Evolutionary conservation across 2,888 invertebrate genomes (phyloP), one percentile per base, ranked within the genome.

Genomic region (Leptinotarsa tumamoca): DNA sequence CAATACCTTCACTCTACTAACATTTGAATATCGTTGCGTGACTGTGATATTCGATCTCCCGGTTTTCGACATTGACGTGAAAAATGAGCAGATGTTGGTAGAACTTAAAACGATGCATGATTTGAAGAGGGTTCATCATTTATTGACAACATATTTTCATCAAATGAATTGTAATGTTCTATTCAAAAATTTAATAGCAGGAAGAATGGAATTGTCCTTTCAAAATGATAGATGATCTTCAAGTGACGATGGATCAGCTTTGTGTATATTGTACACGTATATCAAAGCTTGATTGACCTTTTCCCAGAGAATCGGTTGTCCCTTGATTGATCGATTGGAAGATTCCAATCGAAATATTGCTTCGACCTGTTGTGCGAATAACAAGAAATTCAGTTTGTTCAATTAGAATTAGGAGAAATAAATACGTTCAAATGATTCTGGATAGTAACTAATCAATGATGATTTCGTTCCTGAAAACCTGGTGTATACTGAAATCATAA

Each of bases 11-110:
- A 58, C 58, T 17, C 3, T 58, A 58, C 58, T 58, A 58, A n/a
- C 18, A 56, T 23, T 58, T 23, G 21, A 58, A 58, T 23, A 58
- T 18, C 14, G 18, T 58, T 21, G 58, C 58, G 58, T 58, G 58
- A 58, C 15, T 15, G 23, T 15, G 23, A 13, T 23, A 23, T 23
- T 58, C 21, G 21, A 58, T 23, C 21, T 21, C 58, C 4, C 23
- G 7, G n/a, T 58, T 23, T 23, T 23, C 58, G 21, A 58, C 23
- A 23, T 23, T 21, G 21, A 58, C 58, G 15, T 58, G 58, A 58
- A 58, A 58, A 58, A 58, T 58, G 58, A 58, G 58, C 58, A 58
- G 58, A 58, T 15, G 58, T 58, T 27, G 58, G 15, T 14, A 2
- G 58, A 58, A 27, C 21, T 58, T 58, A 23, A 58, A 58, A 23